Evolutionary conservation across 2,797 vertebrate genomes (phyloP).

Genomic region (Sebastes reedi): DNA sequence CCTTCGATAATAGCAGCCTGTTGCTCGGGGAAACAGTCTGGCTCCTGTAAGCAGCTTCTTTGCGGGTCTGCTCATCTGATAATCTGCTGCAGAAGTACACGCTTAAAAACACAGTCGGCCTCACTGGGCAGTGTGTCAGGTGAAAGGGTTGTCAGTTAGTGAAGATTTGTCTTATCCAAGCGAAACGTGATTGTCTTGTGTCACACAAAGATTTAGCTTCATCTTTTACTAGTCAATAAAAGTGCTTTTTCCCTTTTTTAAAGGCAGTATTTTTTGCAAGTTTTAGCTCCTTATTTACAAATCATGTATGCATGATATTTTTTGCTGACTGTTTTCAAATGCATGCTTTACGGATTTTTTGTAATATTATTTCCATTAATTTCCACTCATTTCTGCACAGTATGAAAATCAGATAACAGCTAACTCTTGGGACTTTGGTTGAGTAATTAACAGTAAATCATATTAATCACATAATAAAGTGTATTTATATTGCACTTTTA

Average conservation of each 20-base stretch:
- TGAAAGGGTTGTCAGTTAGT: not conserved
- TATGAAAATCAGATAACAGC: not conserved
- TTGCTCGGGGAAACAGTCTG: conserved; percentile 76
- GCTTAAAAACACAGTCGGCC: conserved; percentile 20
- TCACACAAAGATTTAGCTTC: not conserved
- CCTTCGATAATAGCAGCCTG: conserved; percentile 75
- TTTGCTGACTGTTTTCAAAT: not conserved
- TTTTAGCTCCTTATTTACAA: not conserved
- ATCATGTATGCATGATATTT: not conserved
- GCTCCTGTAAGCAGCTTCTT: conserved; percentile 59
- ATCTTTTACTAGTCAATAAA: not conserved
- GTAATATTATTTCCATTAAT: not conserved
- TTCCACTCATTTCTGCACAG: not conserved
- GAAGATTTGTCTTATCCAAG: not conserved
- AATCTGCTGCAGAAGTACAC: conserved; percentile 54
- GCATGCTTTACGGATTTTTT: not conserved
- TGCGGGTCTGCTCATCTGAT: conserved; percentile 57
- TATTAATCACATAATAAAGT: not conserved
- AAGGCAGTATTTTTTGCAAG: not conserved
- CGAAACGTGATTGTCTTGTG: not conserved
- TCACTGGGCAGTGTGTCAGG: not conserved
- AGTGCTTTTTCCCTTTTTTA: not conserved
- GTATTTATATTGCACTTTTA: not conserved
- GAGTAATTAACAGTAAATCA: not conserved
- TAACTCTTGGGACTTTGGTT: not conserved